phyloP scores from a whole-genome alignment of 2,113 vertebrate genomes.

The Centropus unirufus region DNA sequence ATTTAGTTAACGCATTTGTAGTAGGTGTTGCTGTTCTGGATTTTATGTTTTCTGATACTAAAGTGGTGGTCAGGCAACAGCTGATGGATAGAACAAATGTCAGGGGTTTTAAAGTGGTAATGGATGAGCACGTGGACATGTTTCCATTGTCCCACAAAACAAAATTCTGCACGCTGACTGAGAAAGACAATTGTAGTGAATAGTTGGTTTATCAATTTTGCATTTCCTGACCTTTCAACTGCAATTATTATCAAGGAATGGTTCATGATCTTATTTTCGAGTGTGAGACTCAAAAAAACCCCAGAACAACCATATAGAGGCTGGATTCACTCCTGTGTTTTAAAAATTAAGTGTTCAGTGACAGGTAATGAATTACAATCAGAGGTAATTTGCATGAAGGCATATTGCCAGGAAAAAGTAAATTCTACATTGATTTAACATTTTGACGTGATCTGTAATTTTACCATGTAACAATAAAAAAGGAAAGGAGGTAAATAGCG shows the following conservation, averaged over 20 bases:
- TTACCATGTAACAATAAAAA: background rate
- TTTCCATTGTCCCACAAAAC: background rate
- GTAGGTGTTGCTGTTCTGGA: background rate
- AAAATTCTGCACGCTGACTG: background rate
- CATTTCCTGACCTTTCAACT: background rate
- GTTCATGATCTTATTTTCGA: background rate
- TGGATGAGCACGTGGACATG: background rate
- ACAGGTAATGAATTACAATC: conserved; percentile 10
- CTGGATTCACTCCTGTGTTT: background rate
- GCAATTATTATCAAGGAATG: background rate
- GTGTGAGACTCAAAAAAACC: background rate
- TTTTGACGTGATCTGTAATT: conserved; percentile 47
- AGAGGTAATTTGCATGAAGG: conserved; percentile 12
- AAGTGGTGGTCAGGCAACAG: background rate
- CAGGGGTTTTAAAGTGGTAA: background rate
- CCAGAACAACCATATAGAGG: background rate
- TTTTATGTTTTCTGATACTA: background rate
- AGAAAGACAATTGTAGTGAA: background rate
- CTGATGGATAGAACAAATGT: background rate
- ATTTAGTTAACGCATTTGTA: background rate
- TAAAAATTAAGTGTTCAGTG: background rate
- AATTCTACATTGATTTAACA: background rate
- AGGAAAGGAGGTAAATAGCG: background rate
- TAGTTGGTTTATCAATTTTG: background rate
- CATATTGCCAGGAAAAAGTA: conserved; percentile 21